These are phyloP conservation scores for Troglohyphantes excavatus DNA, from an alignment of 2,888 invertebrate genomes.

Conservation along the genomic window DNA sequence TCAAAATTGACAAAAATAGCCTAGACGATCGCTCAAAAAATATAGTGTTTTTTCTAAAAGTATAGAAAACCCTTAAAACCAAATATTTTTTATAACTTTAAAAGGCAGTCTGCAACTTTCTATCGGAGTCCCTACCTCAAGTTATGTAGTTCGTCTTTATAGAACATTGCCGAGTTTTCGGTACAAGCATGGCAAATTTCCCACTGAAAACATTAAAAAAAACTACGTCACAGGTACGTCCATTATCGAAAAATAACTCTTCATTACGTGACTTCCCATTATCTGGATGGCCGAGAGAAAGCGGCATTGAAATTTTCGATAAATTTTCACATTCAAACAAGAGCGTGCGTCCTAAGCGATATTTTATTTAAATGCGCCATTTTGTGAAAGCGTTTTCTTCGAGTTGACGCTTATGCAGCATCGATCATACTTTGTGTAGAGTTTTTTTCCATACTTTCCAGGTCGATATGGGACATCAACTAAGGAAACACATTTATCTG, in stretches of 20 bases:
- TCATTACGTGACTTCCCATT: neutral
- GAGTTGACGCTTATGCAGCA: slow-evolving; percentile 23
- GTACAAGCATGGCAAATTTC: neutral
- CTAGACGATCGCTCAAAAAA: no score
- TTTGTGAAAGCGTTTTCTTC: slow-evolving; percentile 17
- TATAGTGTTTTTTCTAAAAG: no score
- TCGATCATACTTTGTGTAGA: slow-evolving; percentile 35
- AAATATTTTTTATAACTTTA: no score
- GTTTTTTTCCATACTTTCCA: slow-evolving; percentile 6
- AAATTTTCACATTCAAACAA: slow-evolving; percentile 29
- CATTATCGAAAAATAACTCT: slow-evolving; percentile 1
- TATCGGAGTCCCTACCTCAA: no score
- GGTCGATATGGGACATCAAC: slow-evolving; percentile 23
- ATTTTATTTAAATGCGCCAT: slow-evolving; percentile 57
- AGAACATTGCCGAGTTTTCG: no score
- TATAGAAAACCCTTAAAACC: no score
- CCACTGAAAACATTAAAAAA: neutral
- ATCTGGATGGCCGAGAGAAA: neutral
- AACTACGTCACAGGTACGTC: neutral
- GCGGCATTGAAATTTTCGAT: slow-evolving; percentile 49
- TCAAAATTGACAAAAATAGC: no score
- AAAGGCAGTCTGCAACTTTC: no score
- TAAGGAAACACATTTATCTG: slow-evolving; percentile 52
- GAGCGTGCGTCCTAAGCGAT: slow-evolving; percentile 49
- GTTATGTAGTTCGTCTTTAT: no score